These are phyloP conservation scores for Gallinago solitaria DNA, from an alignment of 2,797 vertebrate genomes.

Conservation along the genomic window DNA sequence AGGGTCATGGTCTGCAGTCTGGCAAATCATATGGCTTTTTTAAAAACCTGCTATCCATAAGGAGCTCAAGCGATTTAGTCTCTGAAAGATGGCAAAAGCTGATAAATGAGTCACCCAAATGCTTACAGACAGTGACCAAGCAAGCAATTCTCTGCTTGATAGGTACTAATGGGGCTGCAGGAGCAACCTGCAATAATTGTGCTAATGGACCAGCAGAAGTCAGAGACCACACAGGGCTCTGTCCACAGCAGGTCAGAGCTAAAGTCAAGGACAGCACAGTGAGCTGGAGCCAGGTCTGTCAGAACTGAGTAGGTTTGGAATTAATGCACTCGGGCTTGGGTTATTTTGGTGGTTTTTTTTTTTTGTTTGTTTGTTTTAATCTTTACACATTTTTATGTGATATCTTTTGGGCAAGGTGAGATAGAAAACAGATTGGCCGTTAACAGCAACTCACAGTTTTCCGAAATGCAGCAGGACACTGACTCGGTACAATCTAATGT, in stretches of 20 bases:
- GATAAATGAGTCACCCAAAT: constrained; percentile 50
- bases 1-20: background rate
- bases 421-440: background rate
- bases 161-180: constrained; percentile 26
- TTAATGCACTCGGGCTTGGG: background rate
- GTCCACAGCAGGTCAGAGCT: background rate
- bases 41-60: background rate
- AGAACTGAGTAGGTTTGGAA: background rate
- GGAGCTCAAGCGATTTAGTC: constrained; percentile 49
- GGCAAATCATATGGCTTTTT: constrained; percentile 7
- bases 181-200: constrained; percentile 1
- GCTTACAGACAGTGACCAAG: constrained; percentile 15
- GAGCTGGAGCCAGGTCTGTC: background rate
- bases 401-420: background rate
- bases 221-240: background rate
- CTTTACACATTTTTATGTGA: background rate
- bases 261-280: background rate
- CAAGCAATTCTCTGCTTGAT: constrained; percentile 27
- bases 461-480: background rate
- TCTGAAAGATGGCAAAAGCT: constrained; percentile 29
- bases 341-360: background rate
- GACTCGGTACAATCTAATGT: background rate
- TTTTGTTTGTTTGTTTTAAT: background rate
- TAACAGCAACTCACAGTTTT: background rate
- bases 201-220: constrained; percentile 30